phyloP scores from a whole-genome alignment of 2,797 vertebrate species.

The Ambastaia sidthimunki region DNA sequence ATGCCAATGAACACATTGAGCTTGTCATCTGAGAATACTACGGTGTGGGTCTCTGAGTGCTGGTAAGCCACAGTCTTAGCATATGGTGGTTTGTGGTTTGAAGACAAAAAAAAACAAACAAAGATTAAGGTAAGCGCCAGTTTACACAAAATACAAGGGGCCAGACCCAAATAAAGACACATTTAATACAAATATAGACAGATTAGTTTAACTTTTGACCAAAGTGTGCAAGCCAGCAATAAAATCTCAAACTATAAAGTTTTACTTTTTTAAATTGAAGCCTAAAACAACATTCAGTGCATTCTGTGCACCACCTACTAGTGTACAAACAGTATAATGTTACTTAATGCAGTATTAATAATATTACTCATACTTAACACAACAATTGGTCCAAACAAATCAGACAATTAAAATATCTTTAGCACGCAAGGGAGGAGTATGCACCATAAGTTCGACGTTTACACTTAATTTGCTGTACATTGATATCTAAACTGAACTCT shows the following conservation, averaged over 20 bases:
- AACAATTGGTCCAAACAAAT: neutral
- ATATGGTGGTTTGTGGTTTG: constrained; percentile 50
- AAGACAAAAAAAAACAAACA: constrained; percentile 48
- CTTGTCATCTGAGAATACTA: constrained; percentile 49
- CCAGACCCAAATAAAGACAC: constrained; percentile 6
- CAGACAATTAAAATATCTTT: constrained; percentile 4
- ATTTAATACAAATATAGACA: constrained; percentile 21
- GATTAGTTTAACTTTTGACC: neutral
- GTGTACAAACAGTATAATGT: constrained; percentile 28
- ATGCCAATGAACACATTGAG: neutral
- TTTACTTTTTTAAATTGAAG: too few species aligned
- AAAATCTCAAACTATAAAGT: too few species aligned
- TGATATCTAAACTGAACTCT: too few species aligned
- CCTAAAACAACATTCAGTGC: too few species aligned
- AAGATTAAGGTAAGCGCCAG: constrained; percentile 38
- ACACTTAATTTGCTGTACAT: too few species aligned
- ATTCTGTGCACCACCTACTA: too few species aligned
- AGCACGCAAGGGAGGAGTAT: too few species aligned
- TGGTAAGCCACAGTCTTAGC: constrained; percentile 56
- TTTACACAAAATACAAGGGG: constrained; percentile 29
- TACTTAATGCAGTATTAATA: too few species aligned
- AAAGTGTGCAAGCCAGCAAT: too few species aligned
- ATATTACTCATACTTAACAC: too few species aligned
- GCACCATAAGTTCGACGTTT: too few species aligned
- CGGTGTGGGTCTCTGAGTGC: constrained; percentile 21